A percentile compares a stretch with the other conserved stretches of the same genome.
phyloP scores from a whole-genome alignment of 1,140 invertebrate genomes.

The Nymphalis io region DNA sequence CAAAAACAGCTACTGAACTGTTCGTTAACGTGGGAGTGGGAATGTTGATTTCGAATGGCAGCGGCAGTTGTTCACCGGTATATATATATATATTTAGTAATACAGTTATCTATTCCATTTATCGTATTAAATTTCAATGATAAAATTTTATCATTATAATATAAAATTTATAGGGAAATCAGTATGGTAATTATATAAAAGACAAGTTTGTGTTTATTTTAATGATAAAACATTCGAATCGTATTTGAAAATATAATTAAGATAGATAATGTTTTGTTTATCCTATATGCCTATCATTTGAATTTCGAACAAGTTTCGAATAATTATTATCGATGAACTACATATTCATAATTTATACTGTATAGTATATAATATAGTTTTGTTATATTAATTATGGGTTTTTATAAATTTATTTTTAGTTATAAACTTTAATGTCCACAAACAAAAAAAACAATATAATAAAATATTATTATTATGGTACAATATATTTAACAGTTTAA shows the following conservation, averaged over 20 bases:
- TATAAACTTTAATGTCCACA: too few species aligned
- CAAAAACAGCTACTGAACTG: slow-evolving; percentile 35
- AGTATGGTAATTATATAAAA: background rate
- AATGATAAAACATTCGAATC: background rate
- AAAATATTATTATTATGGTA: too few species aligned
- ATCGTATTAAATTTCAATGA: background rate
- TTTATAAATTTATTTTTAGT: too few species aligned
- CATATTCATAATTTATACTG: too few species aligned
- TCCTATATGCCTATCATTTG: too few species aligned
- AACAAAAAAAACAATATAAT: too few species aligned
- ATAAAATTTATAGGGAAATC: background rate
- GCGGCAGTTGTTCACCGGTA: background rate
- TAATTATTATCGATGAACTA: too few species aligned
- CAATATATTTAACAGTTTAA: too few species aligned
- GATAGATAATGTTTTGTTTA: slow-evolving; percentile 2
- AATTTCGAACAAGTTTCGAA: too few species aligned
- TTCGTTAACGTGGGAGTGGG: slow-evolving; percentile 39
- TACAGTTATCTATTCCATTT: background rate
- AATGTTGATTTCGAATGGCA: slow-evolving; percentile 12
- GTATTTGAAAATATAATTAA: background rate
- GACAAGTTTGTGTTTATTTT: background rate
- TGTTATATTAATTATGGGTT: too few species aligned
- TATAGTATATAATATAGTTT: too few species aligned
- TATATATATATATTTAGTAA: background rate
- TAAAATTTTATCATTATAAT: background rate